Evolutionary conservation across 2,888 invertebrate species (phyloP).

Genomic region (Drosophila nr. perissopoda): DNA sequence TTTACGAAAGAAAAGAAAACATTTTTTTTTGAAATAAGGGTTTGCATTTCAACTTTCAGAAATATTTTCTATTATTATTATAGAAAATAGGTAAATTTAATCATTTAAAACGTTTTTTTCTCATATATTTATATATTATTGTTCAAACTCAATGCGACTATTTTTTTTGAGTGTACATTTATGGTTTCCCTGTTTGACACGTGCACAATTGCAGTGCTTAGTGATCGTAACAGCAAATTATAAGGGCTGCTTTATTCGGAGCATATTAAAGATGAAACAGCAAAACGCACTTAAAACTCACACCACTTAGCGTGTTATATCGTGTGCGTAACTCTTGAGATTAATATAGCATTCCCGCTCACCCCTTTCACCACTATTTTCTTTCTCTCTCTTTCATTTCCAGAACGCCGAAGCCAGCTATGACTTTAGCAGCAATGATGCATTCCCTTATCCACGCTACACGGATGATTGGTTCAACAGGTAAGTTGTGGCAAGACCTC

Average conservation of each 20-base stretch:
- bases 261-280: constrained; percentile 25
- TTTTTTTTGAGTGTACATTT: not conserved
- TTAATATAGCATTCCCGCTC: not conserved
- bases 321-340: constrained; percentile 6
- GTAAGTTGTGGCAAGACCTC: constrained; percentile 86
- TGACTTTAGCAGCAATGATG: constrained; percentile 99
- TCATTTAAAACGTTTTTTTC: no score
- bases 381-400: not conserved
- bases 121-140: no score
- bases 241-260: constrained; percentile 7
- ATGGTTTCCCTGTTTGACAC: not conserved
- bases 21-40: not conserved
- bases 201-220: constrained; percentile 6
- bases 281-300: constrained; percentile 47
- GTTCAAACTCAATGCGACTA: not conserved
- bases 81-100: no score
- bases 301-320: constrained; percentile 5
- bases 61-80: no score
- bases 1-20: no score
- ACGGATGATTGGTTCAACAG: constrained; percentile 99
- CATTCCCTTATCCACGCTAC: constrained; percentile 98
- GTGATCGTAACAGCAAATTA: constrained; percentile 11
- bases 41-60: not conserved
- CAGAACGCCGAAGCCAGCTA: constrained; percentile 99
- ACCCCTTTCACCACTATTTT: not conserved